phyloP scores from a whole-genome alignment of 2,888 invertebrate genomes.

The Lampropteryx suffumata region DNA sequence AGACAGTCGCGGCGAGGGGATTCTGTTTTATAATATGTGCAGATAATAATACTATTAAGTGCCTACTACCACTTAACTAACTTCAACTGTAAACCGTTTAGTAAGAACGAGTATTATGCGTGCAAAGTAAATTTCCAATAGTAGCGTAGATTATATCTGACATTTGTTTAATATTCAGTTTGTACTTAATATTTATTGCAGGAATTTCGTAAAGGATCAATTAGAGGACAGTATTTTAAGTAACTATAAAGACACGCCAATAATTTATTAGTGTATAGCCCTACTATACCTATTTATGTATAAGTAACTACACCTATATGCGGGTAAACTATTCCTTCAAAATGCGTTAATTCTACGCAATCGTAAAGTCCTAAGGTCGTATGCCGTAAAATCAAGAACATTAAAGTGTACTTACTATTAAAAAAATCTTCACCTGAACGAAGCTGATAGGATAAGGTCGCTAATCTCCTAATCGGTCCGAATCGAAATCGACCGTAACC shows the following conservation, averaged over 20 bases:
- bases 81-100: too few relatives aligned
- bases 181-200: neutral
- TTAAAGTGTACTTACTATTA: too few relatives aligned
- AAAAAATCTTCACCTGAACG: too few relatives aligned
- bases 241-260: neutral
- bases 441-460: too few relatives aligned
- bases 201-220: neutral
- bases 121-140: neutral
- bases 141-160: neutral
- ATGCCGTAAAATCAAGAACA: neutral
- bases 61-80: too few relatives aligned
- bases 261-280: neutral
- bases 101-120: too few relatives aligned
- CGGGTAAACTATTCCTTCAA: neutral
- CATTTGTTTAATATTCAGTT: neutral
- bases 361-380: neutral
- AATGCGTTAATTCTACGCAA: neutral
- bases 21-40: too few relatives aligned
- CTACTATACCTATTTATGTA: neutral
- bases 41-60: too few relatives aligned
- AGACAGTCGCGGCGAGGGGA: too few relatives aligned
- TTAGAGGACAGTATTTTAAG: neutral
- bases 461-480: too few relatives aligned
- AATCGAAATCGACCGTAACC: too few relatives aligned
- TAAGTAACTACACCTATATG: neutral